Evolutionary conservation across 2,113 vertebrate species (phyloP).

Genomic region (Nothocercus julius): DNA sequence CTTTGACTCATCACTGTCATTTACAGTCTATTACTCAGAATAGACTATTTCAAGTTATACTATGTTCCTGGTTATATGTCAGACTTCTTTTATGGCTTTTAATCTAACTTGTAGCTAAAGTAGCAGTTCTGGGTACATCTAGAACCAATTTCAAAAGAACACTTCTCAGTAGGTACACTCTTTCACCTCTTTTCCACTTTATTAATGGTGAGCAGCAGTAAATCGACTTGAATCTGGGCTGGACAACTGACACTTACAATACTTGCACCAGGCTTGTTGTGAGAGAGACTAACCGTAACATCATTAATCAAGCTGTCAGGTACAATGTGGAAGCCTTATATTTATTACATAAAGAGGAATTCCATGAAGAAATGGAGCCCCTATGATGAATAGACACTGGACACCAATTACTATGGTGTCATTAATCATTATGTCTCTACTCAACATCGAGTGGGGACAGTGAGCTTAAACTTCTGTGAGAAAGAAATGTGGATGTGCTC

Average conservation of each 20-base stretch:
- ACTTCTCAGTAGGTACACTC: not conserved
- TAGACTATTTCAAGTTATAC: not conserved
- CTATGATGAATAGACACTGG: slow-evolving; percentile 76
- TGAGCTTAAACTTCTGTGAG: not conserved
- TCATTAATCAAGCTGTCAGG: slow-evolving; percentile 83
- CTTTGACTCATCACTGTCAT: not conserved
- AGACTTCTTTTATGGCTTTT: not conserved
- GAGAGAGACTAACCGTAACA: slow-evolving; percentile 78
- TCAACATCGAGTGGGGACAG: not conserved
- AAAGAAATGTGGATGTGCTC: not conserved
- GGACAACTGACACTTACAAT: slow-evolving; percentile 75
- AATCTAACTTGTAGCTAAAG: not conserved
- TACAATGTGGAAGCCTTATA: slow-evolving; percentile 67
- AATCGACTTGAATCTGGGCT: slow-evolving; percentile 67
- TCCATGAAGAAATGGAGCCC: slow-evolving; percentile 71
- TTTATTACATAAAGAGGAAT: slow-evolving; percentile 77
- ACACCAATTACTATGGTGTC: slow-evolving; percentile 69
- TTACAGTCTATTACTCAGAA: not conserved
- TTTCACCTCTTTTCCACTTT: slow-evolving; percentile 15
- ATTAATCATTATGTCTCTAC: slow-evolving; percentile 77
- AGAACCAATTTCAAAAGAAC: slow-evolving; percentile 15
- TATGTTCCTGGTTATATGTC: not conserved
- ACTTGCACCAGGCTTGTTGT: slow-evolving; percentile 75
- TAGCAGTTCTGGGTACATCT: not conserved
- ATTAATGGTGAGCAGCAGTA: slow-evolving; percentile 51